Evolutionary conservation across 2,888 invertebrate genomes (phyloP).

Genomic region (Craniophora ligustri): DNA sequence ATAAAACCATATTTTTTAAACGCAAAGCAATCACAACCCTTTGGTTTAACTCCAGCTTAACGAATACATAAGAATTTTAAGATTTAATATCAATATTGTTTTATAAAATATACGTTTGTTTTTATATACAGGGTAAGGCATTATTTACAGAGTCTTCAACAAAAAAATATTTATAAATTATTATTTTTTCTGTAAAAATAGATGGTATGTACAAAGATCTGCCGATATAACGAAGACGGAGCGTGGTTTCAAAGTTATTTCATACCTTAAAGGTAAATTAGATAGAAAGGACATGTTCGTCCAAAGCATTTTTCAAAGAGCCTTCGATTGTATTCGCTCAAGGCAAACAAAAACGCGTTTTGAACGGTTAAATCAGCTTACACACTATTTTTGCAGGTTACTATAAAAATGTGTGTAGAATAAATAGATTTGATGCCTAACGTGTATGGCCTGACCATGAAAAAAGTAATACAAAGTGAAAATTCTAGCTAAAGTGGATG

Average conservation of each 20-base stretch:
- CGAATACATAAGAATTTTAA: slow-evolving; percentile 69
- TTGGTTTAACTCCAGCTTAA: slow-evolving; percentile 92
- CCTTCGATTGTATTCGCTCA: slow-evolving; percentile 70
- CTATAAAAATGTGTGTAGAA: slow-evolving; percentile 86
- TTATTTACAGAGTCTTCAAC: slow-evolving; percentile 53
- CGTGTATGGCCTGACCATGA: slow-evolving; percentile 3
- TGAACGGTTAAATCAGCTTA: slow-evolving; percentile 63
- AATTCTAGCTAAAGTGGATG: too few species aligned
- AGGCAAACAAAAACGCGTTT: slow-evolving; percentile 83
- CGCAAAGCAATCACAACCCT: slow-evolving; percentile 88
- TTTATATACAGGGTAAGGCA: slow-evolving; percentile 45
- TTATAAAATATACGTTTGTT: slow-evolving; percentile 41
- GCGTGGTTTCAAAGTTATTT: slow-evolving; percentile 70
- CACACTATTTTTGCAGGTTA: slow-evolving; percentile 85
- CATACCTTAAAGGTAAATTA: slow-evolving; percentile 1
- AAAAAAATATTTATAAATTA: slow-evolving; percentile 47
- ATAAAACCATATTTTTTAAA: slow-evolving; percentile 55
- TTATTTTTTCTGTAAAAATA: slow-evolving; percentile 71
- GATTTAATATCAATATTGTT: slow-evolving; percentile 45
- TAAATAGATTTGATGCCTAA: slow-evolving; percentile 29
- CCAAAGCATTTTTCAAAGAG: slow-evolving; percentile 82
- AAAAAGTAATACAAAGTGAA: too few species aligned
- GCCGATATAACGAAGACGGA: slow-evolving; percentile 80
- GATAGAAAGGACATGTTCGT: slow-evolving; percentile 43
- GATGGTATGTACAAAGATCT: slow-evolving; percentile 85